Evolutionary conservation across 2,113 vertebrate species (phyloP).

Genomic region (Syrrhaptes paradoxus): DNA sequence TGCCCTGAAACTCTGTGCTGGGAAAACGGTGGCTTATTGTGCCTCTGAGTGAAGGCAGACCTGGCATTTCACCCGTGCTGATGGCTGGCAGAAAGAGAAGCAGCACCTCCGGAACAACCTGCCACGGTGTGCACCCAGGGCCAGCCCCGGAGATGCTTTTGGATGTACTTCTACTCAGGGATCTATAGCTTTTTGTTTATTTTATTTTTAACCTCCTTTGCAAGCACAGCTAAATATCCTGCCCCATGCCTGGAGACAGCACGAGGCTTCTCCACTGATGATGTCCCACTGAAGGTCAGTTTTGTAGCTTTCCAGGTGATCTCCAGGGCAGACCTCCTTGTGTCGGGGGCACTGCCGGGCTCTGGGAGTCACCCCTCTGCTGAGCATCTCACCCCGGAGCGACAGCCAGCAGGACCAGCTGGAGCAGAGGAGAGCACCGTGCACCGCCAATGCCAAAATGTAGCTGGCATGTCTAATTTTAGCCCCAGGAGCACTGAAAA

Average conservation of each 20-base stretch:
- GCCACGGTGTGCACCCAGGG: rapidly evolving
- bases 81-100: neutral
- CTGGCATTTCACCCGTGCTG: rapidly evolving
- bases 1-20: neutral
- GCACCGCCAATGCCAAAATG: rapidly evolving
- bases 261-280: neutral
- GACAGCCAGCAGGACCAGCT: neutral
- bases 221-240: neutral
- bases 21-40: neutral
- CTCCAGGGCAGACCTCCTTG: neutral
- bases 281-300: neutral
- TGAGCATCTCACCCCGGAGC: rapidly evolving
- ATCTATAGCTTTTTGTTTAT: neutral
- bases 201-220: neutral
- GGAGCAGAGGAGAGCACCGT: neutral
- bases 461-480: neutral
- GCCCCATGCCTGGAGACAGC: rapidly evolving
- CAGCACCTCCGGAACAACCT: neutral
- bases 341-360: neutral
- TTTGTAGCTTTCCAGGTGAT: neutral
- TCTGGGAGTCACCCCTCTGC: too few relatives aligned
- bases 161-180: neutral
- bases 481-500: neutral
- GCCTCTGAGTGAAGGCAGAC: neutral
- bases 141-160: neutral